These are phyloP conservation scores for Volucella inflata DNA, from an alignment of 2,888 invertebrate species.

Conservation along the genomic window DNA sequence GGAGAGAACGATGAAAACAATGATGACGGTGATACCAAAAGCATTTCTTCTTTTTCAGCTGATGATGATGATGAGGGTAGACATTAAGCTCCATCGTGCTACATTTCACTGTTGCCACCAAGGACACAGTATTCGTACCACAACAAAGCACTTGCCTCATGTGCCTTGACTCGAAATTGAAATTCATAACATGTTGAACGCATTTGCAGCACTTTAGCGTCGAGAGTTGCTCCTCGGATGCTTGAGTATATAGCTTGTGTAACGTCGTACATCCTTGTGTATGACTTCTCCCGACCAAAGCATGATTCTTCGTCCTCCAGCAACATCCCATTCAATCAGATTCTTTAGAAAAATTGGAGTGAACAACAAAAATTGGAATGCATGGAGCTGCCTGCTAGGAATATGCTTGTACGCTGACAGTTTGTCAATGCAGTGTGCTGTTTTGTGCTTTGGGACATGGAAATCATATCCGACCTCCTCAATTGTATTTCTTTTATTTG, in stretches of 20 bases:
- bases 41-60: conserved; percentile 32
- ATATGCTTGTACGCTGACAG: conserved; percentile 3
- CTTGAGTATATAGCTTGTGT: background rate
- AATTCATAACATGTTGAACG: conserved; percentile 66
- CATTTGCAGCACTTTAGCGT: conserved; percentile 63
- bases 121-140: background rate
- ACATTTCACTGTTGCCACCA: conserved; percentile 6
- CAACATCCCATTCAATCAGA: conserved; percentile 47
- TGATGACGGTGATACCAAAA: conserved; percentile 7
- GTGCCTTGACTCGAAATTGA: conserved; percentile 53
- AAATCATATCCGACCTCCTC: conserved; percentile 12
- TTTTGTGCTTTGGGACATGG: conserved; percentile 17
- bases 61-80: conserved; percentile 54
- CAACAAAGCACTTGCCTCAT: background rate
- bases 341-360: conserved; percentile 42
- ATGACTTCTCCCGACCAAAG: background rate
- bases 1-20: background rate
- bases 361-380: conserved; percentile 41
- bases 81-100: conserved; percentile 41
- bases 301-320: background rate
- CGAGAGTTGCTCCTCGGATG: conserved; percentile 3
- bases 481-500: conserved; percentile 38
- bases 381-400: conserved; percentile 16
- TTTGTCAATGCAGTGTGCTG: conserved; percentile 8
- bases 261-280: background rate